Percentiles rank a stretch among this genome's conserved stretches.
Conservation (phyloP, 2,797 vertebrate genomes). For the Spondyliosoma cantharus region DNA sequence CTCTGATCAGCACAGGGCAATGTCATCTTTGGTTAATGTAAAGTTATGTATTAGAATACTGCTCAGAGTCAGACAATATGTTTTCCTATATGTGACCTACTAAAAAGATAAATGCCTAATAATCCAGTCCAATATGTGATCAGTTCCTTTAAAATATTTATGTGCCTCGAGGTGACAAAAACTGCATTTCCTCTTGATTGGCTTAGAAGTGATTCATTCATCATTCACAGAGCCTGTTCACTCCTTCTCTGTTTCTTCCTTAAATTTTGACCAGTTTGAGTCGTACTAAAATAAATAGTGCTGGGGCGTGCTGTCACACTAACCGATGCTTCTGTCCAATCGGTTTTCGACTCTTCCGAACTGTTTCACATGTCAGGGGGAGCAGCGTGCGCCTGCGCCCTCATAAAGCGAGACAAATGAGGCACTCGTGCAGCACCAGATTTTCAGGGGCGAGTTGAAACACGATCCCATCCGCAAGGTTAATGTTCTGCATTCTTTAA, state of each 20-base stretch:
- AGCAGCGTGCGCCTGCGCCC: conserved; percentile 8
- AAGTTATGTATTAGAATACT: neutral
- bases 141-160: conserved; percentile 3
- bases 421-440: conserved; percentile 3
- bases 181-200: neutral
- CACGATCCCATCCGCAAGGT: conserved; percentile 45
- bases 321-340: neutral
- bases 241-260: neutral
- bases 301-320: neutral
- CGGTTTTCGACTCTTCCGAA: neutral
- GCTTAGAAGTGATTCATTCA: neutral
- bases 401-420: conserved; percentile 10
- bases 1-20: neutral
- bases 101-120: conserved; percentile 4
- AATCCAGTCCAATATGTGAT: neutral
- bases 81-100: neutral
- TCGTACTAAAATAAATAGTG: neutral
- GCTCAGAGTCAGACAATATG: neutral
- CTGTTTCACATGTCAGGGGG: conserved; percentile 26
- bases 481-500: conserved; percentile 44
- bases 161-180: neutral
- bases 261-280: neutral
- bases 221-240: neutral
- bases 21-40: neutral
- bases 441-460: conserved; percentile 48